Base-by-base conservation (phyloP, 2,888 invertebrate species). In the Euclidia mi region DNA sequence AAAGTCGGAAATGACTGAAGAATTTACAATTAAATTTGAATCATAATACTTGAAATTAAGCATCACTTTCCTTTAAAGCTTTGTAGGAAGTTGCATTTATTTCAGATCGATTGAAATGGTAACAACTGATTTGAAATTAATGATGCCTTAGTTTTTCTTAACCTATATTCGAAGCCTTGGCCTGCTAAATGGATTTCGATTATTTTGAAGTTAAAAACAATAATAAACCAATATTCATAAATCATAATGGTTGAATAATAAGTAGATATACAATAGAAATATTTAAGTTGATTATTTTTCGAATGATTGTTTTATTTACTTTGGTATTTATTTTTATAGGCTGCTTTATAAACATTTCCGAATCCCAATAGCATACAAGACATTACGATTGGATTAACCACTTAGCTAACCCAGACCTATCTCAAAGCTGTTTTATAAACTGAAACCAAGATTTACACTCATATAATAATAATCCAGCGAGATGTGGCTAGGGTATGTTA, bases 1-100 rank as follows among this genome's bases (percentile, higher is more conserved):
- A 89, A 88, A 88, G 92, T 85, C 89, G 85, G 85, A 92, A 88
- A 89, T 85, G 85, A 84, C 84, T 81, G 61, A 71, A 75, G 58
- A 67, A 65, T 71, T 57, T 67, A 53, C 82, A 83, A 87, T 88
- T 88, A 82, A 91, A 84, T 87, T 77, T 87, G 76, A 79, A 83
- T 84, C 85, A 69, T 89, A 84, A 71, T 65, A 14, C 38, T 56
- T 31, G 34, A 34, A 0, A 0, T 20, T 77, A 85, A 84, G 81
- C 64, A 67, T 64, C 55, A 71, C 58, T 80, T 83, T 73, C 59
- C 52, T 51, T 59, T 46, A 52, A 51, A 42, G n/a, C 15, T 55
- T 20, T 58, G 28, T 34, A 57, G 76, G 75, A 77, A 74, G 80
- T 81, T 88, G 88, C 88, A 89, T 80, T 78, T 58, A 62, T 65